phyloP scores from a whole-genome alignment of 2,113 vertebrate genomes.

The Forbesichthys papilliferus region DNA sequence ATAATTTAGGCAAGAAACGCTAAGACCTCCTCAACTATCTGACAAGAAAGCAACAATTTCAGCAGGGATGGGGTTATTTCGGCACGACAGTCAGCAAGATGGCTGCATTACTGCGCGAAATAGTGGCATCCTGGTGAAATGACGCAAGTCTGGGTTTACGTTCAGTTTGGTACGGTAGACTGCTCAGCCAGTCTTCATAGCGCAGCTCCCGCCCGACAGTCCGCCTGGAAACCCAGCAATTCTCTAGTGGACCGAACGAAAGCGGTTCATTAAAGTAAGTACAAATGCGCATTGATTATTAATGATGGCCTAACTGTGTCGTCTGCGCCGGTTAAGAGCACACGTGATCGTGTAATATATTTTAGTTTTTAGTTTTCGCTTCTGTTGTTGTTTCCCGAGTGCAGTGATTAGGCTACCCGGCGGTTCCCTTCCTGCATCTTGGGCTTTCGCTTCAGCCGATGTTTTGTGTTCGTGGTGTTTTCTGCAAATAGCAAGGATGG shows the following conservation, averaged over 20 bases:
- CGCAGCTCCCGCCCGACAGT: slow-evolving; percentile 67
- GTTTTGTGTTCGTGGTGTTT: slow-evolving; percentile 14
- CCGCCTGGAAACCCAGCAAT: slow-evolving; percentile 57
- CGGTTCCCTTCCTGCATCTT: slow-evolving; percentile 46
- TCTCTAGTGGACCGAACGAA: slow-evolving; percentile 69
- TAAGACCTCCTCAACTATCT: too few species aligned
- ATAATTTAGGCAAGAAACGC: too few species aligned
- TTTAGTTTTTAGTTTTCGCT: slow-evolving; percentile 38
- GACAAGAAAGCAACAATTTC: too few species aligned
- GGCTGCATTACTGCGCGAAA: slow-evolving; percentile 71
- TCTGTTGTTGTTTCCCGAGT: slow-evolving; percentile 70
- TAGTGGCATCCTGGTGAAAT: slow-evolving; percentile 69
- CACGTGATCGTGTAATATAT: slow-evolving; percentile 17
- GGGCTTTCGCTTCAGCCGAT: slow-evolving; percentile 27
- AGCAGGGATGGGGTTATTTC: too few species aligned
- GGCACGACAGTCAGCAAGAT: slow-evolving; percentile 67
- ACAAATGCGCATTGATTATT: slow-evolving; percentile 10
- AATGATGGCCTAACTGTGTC: slow-evolving; percentile 19
- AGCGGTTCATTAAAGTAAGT: slow-evolving; percentile 77
- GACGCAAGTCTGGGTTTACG: slow-evolving; percentile 71
- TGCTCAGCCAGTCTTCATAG: slow-evolving; percentile 50
- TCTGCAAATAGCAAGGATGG: not conserved
- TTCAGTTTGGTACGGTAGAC: slow-evolving; percentile 52
- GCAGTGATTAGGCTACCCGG: slow-evolving; percentile 50
- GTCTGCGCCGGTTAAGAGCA: slow-evolving; percentile 1